Conservation (phyloP, 2,797 vertebrate genomes). For the Oreonectes daqikongensis region DNA sequence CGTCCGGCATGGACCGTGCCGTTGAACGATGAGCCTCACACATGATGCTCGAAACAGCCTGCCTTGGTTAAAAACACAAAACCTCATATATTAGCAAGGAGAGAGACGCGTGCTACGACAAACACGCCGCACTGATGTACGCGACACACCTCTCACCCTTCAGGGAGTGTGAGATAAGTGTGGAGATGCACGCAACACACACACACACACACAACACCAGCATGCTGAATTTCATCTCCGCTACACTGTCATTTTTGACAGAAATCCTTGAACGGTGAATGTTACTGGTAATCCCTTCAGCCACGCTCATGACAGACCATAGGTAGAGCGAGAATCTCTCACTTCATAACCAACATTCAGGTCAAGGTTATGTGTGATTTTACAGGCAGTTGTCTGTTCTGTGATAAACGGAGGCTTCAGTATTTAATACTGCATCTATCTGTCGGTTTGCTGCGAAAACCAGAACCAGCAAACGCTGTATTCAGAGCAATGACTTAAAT, state of each 20-base stretch:
- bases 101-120: slow-evolving; percentile 33
- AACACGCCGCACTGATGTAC: too few species aligned
- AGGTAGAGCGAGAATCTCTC: slow-evolving; percentile 51
- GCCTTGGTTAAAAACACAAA: slow-evolving; percentile 1
- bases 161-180: slow-evolving; percentile 53
- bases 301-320: slow-evolving; percentile 66
- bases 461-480: slow-evolving; percentile 56
- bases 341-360: slow-evolving; percentile 62
- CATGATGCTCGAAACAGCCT: neutral
- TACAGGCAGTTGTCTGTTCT: slow-evolving; percentile 1
- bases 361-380: slow-evolving; percentile 56
- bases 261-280: slow-evolving; percentile 62
- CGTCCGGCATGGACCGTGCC: slow-evolving; percentile 13
- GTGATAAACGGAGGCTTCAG: slow-evolving; percentile 9
- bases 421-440: slow-evolving; percentile 37
- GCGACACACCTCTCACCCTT: slow-evolving; percentile 59
- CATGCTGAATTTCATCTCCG: slow-evolving; percentile 68
- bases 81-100: neutral
- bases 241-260: slow-evolving; percentile 64
- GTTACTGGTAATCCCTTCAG: slow-evolving; percentile 67
- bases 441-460: slow-evolving; percentile 23
- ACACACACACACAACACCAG: slow-evolving; percentile 47
- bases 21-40: neutral
- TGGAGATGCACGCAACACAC: slow-evolving; percentile 54
- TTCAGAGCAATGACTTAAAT: slow-evolving; percentile 13